Evolutionary conservation across 2,888 invertebrate species (phyloP).

Genomic region (Abrostola tripartita): DNA sequence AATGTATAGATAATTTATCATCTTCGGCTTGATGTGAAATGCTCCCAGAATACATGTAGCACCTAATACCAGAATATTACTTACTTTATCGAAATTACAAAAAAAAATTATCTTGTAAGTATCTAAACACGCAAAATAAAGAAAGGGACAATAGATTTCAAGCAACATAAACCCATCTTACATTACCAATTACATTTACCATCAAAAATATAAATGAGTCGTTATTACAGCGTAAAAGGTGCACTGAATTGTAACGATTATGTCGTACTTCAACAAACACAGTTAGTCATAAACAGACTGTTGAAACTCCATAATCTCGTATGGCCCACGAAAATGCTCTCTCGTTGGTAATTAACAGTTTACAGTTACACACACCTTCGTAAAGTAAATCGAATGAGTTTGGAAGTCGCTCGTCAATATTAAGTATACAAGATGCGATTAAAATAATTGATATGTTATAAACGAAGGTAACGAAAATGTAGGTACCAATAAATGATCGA

Average conservation of each 20-base stretch:
- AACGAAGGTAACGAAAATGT: no score
- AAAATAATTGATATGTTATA: neutral
- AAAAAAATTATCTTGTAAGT: no score
- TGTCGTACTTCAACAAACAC: constrained; percentile 46
- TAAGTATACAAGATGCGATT: constrained; percentile 8
- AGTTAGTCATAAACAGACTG: constrained; percentile 52
- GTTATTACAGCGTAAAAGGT: constrained; percentile 45
- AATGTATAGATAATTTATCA: no score
- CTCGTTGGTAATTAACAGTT: constrained; percentile 38
- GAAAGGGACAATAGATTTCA: neutral
- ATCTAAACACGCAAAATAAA: no score
- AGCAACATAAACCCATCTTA: constrained; percentile 7
- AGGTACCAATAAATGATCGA: no score
- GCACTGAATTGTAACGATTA: constrained; percentile 50
- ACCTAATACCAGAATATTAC: no score
- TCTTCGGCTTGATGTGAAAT: no score
- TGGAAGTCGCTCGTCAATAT: constrained; percentile 14
- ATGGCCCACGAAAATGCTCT: constrained; percentile 37
- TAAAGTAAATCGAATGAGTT: constrained; percentile 17
- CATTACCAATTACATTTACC: constrained; percentile 30
- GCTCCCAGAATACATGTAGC: no score
- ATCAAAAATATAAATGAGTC: constrained; percentile 46
- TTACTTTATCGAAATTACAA: no score
- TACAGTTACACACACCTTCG: constrained; percentile 9
- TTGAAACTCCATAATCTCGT: constrained; percentile 47